Evolutionary conservation across 1,140 invertebrate genomes (phyloP).

Genomic region (Thalassaphorura encarpata): DNA sequence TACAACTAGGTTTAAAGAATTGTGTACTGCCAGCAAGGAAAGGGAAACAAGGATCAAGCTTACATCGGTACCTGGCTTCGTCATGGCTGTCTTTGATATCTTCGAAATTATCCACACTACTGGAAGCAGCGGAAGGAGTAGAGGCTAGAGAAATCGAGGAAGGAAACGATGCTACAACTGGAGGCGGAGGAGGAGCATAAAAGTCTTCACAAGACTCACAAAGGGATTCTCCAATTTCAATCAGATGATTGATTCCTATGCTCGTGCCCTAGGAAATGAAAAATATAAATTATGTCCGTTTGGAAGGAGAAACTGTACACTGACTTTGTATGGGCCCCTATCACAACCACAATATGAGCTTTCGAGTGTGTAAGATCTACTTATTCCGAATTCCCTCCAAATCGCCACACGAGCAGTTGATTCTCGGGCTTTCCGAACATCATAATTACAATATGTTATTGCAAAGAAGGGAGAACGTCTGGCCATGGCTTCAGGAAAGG

Average conservation of each 20-base stretch:
- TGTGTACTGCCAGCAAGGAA: too few species aligned
- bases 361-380: conserved; percentile 72
- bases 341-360: conserved; percentile 67
- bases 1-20: too few species aligned
- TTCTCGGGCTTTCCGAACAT: conserved; percentile 65
- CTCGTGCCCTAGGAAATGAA: conserved; percentile 16
- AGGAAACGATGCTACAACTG: too few species aligned
- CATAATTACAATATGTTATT: conserved; percentile 62
- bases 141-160: too few species aligned
- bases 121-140: too few species aligned
- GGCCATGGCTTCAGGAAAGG: conserved; percentile 56
- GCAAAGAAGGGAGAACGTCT: conserved; percentile 58
- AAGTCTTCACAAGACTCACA: conserved; percentile 18
- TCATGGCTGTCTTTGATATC: too few species aligned
- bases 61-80: too few species aligned
- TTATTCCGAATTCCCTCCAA: conserved; percentile 70
- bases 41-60: too few species aligned
- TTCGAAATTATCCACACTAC: too few species aligned
- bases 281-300: neutral
- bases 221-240: conserved; percentile 25
- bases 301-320: neutral
- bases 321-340: conserved; percentile 4
- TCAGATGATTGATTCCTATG: conserved; percentile 22
- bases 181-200: too few species aligned
- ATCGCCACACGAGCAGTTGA: conserved; percentile 72